These are phyloP conservation scores for Heterohyrax brucei DNA, from an alignment of 2,797 vertebrate species.

Conservation along the genomic window DNA sequence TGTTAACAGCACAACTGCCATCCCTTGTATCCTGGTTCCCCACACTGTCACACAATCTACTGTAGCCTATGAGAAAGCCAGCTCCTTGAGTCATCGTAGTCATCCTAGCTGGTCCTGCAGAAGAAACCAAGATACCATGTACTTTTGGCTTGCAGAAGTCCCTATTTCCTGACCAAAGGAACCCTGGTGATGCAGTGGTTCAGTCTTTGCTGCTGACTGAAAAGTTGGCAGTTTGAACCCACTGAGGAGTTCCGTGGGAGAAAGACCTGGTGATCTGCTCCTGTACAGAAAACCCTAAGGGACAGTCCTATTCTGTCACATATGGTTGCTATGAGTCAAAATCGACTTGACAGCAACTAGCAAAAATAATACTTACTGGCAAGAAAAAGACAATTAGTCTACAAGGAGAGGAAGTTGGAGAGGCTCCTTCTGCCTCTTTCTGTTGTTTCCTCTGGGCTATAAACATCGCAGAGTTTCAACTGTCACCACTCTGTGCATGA, in stretches of 20 bases:
- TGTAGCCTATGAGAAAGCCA: not conserved
- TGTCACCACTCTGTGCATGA: not conserved
- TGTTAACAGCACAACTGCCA: not conserved
- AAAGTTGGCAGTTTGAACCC: too few relatives aligned
- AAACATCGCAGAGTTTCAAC: not conserved
- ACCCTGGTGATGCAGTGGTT: too few relatives aligned
- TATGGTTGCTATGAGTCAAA: too few relatives aligned
- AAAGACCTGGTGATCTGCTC: too few relatives aligned
- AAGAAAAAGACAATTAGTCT: not conserved
- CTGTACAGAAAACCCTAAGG: too few relatives aligned
- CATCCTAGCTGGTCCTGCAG: not conserved
- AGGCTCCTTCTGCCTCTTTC: not conserved
- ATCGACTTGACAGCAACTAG: too few relatives aligned
- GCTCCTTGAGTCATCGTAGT: not conserved
- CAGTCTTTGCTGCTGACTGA: too few relatives aligned
- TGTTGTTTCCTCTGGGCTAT: not conserved
- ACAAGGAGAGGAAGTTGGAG: not conserved
- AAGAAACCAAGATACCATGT: not conserved
- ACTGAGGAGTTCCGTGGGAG: too few relatives aligned
- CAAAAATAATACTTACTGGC: not conserved
- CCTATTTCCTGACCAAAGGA: not conserved
- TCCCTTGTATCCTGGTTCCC: not conserved
- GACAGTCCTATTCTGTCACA: too few relatives aligned
- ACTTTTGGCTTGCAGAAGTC: slow-evolving; percentile 20
- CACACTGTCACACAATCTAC: not conserved